A percentile compares a stretch with the other conserved stretches of the same genome.
phyloP scores from a whole-genome alignment of 2,888 invertebrate genomes.

The Diabrotica balteata region DNA sequence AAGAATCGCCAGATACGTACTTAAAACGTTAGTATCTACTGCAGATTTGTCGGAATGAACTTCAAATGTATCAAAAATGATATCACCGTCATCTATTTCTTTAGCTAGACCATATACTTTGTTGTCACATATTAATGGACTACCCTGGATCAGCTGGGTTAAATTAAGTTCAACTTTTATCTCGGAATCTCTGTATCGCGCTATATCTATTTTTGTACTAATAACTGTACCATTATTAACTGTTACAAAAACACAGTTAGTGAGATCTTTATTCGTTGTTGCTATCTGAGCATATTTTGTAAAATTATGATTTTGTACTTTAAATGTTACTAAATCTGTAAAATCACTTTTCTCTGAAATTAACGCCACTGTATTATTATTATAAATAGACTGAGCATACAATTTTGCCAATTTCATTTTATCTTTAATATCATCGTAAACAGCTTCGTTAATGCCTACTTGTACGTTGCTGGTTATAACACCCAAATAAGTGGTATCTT shows the following conservation, averaged over 20 bases:
- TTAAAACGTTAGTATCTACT: too few species aligned
- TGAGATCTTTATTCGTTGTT: constrained; percentile 11
- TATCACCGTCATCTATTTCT: constrained; percentile 24
- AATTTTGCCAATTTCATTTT: constrained; percentile 25
- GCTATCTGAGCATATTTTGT: constrained; percentile 13
- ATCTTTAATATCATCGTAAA: constrained; percentile 22
- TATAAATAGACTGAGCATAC: constrained; percentile 27
- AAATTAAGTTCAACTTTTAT: constrained; percentile 15
- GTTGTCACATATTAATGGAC: constrained; percentile 40
- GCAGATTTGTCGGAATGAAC: background rate
- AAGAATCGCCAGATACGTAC: too few species aligned
- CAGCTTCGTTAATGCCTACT: constrained; percentile 25
- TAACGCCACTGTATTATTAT: constrained; percentile 12
- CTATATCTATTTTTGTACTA: constrained; percentile 11
- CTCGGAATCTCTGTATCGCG: background rate
- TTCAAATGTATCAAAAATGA: constrained; percentile 30
- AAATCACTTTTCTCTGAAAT: constrained; percentile 13
- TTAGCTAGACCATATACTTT: constrained; percentile 42
- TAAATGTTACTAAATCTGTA: constrained; percentile 12
- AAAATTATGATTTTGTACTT: constrained; percentile 7
- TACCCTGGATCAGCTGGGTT: constrained; percentile 35
- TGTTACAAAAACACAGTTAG: constrained; percentile 32
- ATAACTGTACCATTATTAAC: constrained; percentile 21
- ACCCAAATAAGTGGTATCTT: constrained; percentile 24
- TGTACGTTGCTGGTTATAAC: constrained; percentile 16